Base-by-base conservation (phyloP, 2,113 vertebrate genomes). In the Orcinus orca region DNA sequence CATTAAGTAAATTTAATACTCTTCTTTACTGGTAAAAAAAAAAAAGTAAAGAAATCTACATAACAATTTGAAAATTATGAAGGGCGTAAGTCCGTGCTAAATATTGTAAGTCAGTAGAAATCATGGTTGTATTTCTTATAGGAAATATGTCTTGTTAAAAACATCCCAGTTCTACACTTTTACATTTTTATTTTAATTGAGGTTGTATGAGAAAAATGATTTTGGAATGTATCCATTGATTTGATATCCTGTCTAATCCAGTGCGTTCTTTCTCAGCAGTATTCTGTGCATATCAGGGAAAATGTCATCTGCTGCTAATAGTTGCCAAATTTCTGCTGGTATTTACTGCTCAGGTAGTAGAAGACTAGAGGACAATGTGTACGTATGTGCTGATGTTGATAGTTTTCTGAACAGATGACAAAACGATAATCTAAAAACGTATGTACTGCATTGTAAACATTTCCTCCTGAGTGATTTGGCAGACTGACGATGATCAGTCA, bases 1-100 rank as follows among this genome's bases (percentile, higher is more conserved):
- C 65, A 96, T 96, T 90, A 97, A 93, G 65, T 94, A 83, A 97
- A 95, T 97, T n/a, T 95, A 98, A 95, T 18, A 79, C 31, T 14
- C n/a, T 87, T 97, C 29, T 14, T 96, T 97, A 83, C 29, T 92
- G 88, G 41, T 92, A 86, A 96, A 53, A 17, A 53, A 53, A 17
- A 17, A 53, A 53, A 91, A 97, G 53, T 81, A 95, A 90, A 95
- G 84, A 92, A 97, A 63, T 0, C 87, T 71, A 62, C n/a, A 9
- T 82, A 96, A 17, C 41, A 96, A 87, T 90, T 90, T 94, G 92
- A 88, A 63, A 97, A 76, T 50, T 84, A 93, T 82, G 91, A 77
- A 93, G 38, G 25, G 60, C 68, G 14, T 62, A 70, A 50, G 38
- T 80, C 44, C 76, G 62, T 4, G 15, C 17, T 83, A 92, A 96